A percentile compares a stretch with the other conserved stretches of the same genome.
These are phyloP conservation scores for Gari tellinella DNA, from an alignment of 2,888 invertebrate species.

Conservation along the genomic window DNA sequence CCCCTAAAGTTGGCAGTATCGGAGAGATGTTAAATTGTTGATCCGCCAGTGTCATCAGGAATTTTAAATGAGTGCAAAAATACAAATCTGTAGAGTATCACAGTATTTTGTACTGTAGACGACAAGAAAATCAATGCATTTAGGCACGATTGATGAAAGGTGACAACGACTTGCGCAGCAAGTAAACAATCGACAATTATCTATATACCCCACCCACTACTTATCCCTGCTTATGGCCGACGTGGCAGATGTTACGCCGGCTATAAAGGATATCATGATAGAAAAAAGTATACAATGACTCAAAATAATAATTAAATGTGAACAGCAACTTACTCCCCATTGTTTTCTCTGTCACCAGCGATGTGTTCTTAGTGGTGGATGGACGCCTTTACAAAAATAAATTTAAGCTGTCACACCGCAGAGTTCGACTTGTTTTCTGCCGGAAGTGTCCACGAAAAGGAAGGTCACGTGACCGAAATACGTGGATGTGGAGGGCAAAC, in stretches of 20 bases:
- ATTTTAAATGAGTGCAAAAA: no score
- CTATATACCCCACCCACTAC: constrained; percentile 44
- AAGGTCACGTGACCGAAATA: constrained; percentile 62
- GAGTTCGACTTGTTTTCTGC: constrained; percentile 21
- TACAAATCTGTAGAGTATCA: no score
- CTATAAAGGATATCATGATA: constrained; percentile 2
- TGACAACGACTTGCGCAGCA: no score
- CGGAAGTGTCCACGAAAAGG: constrained; percentile 56
- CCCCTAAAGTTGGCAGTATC: no score
- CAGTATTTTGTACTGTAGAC: no score
- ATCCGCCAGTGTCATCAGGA: no score
- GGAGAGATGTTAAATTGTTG: no score
- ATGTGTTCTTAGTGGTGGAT: no score
- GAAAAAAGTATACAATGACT: constrained; percentile 1
- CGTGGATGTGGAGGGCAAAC: constrained; percentile 31
- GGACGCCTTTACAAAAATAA: background rate
- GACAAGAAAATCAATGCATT: no score
- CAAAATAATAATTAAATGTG: background rate
- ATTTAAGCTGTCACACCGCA: constrained; percentile 2
- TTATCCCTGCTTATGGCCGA: constrained; percentile 26
- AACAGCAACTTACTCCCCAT: constrained; percentile 53
- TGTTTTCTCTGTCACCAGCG: constrained; percentile 6
- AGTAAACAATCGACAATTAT: no score
- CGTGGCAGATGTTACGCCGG: constrained; percentile 44
- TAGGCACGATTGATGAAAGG: no score